These are phyloP conservation scores for Ianthella basta DNA, from an alignment of 37 sponge, comb jelly and placozoan species.

Conservation along the genomic window DNA sequence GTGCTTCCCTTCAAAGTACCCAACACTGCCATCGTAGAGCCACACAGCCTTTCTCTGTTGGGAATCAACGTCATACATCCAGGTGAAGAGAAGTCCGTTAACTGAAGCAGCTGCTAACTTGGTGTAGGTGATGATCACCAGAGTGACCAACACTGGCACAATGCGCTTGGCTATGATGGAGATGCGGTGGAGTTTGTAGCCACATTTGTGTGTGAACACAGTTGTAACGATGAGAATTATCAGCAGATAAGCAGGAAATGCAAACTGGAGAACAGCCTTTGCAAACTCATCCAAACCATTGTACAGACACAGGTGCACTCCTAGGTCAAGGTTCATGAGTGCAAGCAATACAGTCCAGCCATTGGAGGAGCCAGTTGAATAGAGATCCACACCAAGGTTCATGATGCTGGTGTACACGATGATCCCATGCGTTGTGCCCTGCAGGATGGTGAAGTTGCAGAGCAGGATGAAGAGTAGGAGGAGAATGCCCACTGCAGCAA, in stretches of 20 bases:
- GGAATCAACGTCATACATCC: neutral
- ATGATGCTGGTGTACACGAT: constrained; percentile 43
- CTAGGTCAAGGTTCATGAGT: constrained; percentile 39
- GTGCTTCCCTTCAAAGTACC: neutral
- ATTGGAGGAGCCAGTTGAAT: too few relatives aligned
- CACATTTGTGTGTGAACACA: too few relatives aligned
- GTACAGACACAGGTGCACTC: constrained; percentile 34
- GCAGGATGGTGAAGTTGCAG: constrained; percentile 21
- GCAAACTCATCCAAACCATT: constrained; percentile 23
- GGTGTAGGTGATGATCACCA: neutral
- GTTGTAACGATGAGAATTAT: too few relatives aligned
- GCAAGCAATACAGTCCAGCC: too few relatives aligned
- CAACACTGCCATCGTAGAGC: neutral
- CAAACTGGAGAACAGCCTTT: neutral
- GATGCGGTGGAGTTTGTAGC: too few relatives aligned
- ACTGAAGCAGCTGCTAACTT: neutral
- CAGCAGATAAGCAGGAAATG: constrained; percentile 34
- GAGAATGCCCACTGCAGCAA: constrained; percentile 22
- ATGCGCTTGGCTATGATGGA: too few relatives aligned
- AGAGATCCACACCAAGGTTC: too few relatives aligned
- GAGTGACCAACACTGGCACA: neutral
- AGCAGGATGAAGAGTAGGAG: constrained; percentile 17
- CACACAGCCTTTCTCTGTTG: too few relatives aligned
- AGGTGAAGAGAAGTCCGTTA: neutral
- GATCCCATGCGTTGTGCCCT: constrained; percentile 36